A percentile compares a stretch with the other conserved stretches of the same genome.
phyloP scores from a whole-genome alignment of 2,113 vertebrate genomes.

The Zosterops lateralis region DNA sequence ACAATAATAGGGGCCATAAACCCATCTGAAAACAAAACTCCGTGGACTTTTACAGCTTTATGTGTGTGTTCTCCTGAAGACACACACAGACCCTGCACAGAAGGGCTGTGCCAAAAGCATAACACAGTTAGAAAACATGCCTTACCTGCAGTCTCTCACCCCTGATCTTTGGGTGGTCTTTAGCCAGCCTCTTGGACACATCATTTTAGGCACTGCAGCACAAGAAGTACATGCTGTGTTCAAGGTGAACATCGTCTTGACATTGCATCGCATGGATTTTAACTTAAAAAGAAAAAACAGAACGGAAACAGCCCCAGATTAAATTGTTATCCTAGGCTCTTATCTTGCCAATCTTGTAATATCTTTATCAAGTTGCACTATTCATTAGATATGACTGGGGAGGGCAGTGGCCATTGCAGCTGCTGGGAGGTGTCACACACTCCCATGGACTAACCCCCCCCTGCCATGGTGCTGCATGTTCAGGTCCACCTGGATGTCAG shows the following conservation, averaged over 20 bases:
- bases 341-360: neutral
- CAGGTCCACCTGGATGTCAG: neutral
- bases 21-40: neutral
- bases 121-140: neutral
- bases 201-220: constrained; percentile 16
- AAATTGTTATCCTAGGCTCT: neutral
- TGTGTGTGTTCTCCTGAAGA: neutral
- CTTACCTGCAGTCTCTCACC: constrained; percentile 79
- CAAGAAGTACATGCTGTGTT: constrained; percentile 78
- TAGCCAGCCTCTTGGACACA: constrained; percentile 75
- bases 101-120: neutral
- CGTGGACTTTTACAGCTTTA: neutral
- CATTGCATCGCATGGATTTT: constrained; percentile 69
- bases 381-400: neutral
- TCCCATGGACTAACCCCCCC: neutral
- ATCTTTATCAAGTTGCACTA: neutral
- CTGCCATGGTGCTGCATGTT: neutral
- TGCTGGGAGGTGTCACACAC: neutral
- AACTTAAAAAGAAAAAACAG: constrained; percentile 27
- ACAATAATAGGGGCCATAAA: neutral
- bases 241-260: constrained; percentile 51
- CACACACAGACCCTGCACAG: neutral
- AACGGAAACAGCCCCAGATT: neutral
- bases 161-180: constrained; percentile 4
- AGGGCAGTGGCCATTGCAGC: neutral